phyloP scores from a whole-genome alignment of 2,888 invertebrate genomes.

The Callyntrura guangdongensis region DNA sequence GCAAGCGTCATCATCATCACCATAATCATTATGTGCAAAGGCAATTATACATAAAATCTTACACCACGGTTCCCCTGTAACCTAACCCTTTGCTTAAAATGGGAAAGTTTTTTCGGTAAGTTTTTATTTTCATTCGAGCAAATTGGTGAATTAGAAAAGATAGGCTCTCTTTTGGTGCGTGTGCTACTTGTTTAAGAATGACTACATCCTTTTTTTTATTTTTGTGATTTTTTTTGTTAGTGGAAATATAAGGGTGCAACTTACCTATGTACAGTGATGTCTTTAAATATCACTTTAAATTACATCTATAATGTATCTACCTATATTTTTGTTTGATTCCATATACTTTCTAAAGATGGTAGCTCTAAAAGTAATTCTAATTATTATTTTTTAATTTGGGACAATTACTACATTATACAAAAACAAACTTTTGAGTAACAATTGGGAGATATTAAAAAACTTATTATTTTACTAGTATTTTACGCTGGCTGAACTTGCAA shows the following conservation, averaged over 20 bases:
- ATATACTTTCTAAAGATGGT: no score
- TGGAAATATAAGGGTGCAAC: constrained; percentile 5
- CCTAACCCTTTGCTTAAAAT: not conserved
- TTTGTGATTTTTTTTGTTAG: not conserved
- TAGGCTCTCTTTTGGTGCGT: not conserved
- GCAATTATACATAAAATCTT: constrained; percentile 24
- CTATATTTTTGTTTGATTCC: no score
- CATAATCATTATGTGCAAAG: constrained; percentile 25
- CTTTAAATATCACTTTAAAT: no score
- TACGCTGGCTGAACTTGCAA: no score
- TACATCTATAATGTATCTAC: no score
- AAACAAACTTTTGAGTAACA: no score
- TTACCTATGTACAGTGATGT: not conserved
- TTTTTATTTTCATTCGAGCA: constrained; percentile 18
- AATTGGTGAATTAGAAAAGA: not conserved
- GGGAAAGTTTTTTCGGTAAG: not conserved
- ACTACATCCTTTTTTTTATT: not conserved
- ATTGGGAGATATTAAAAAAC: no score
- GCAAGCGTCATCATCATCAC: constrained; percentile 10
- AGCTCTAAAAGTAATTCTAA: no score
- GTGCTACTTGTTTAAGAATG: no score
- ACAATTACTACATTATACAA: no score
- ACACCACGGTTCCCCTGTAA: not conserved
- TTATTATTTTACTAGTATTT: no score
- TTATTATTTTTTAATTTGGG: no score